Base-by-base conservation (phyloP, 2,797 vertebrate species). In the Gymnocypris eckloni region DNA sequence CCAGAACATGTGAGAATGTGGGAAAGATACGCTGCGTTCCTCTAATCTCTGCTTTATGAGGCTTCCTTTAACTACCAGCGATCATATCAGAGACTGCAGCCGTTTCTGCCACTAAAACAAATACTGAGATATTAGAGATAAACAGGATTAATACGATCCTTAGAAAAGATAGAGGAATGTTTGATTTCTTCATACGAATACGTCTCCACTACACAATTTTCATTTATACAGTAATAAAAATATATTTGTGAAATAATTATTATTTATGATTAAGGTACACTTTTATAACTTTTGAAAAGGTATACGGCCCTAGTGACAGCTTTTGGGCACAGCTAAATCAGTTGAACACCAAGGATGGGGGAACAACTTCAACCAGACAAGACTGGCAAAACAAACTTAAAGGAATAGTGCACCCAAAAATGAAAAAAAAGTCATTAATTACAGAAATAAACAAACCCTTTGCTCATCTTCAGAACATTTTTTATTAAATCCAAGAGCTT, bases 11-110 rank as follows among this genome's bases (percentile, higher is more conserved):
- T 50, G 45, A 50, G 45, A 48, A 67, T 3, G 61, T 28, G 16
- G 33, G 25, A 52, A 37, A 41, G 73, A 70, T 41, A 52, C 8
- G 45, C 45, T 39, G 43, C 10, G 22, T 20, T 78, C 15, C 8
- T 18, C 73, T 77, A 54, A 77, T 77, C 75, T 77, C 48, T 43
- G 12, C 39, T 79, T 33, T 45, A 79, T 64, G 77, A 79, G 56
- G 37, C n/a, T 45, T 66, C 15, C 59, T 79, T n/a, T 7, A 66
- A 41, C n/a, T 66, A 59, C 1, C 16, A 59, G 59, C n/a, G 22
- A 80, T 80, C 7, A 80, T 25, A 48, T 45, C 56, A 45, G 20
- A 45, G 41, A 41, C 41, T 56, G 9, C 18, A 56, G 59, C 15
- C 8, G 6, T 50, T 41, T 59, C 48, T 39, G 33, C 5, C 76